A percentile compares a stretch with the other conserved stretches of the same genome.
phyloP scores from a whole-genome alignment of 2,888 invertebrate species.

The Fabriciana adippe region DNA sequence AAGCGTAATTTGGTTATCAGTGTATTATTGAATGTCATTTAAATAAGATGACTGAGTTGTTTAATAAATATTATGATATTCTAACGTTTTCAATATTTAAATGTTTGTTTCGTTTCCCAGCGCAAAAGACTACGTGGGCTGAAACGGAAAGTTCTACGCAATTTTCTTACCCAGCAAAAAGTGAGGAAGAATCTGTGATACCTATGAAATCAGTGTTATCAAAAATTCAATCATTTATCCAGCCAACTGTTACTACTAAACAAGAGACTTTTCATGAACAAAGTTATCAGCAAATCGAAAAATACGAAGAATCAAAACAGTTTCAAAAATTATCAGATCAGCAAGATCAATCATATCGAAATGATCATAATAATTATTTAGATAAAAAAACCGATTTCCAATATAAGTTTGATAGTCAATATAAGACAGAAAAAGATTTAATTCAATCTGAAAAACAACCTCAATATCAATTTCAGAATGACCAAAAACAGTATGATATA shows the following conservation, averaged over 20 bases:
- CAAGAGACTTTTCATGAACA: constrained; percentile 58
- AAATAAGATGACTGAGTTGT: constrained; percentile 57
- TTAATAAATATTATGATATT: constrained; percentile 55
- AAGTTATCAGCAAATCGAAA: constrained; percentile 59
- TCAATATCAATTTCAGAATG: constrained; percentile 35
- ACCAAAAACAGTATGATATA: constrained; percentile 35
- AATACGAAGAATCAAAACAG: constrained; percentile 50
- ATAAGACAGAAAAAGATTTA: constrained; percentile 33
- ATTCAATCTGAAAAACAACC: constrained; percentile 44
- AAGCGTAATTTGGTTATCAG: constrained; percentile 38
- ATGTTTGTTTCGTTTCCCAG: constrained; percentile 66
- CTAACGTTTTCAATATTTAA: constrained; percentile 55
- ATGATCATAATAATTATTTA: constrained; percentile 43
- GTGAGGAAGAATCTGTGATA: constrained; percentile 62
- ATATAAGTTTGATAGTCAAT: constrained; percentile 41
- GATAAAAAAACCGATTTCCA: constrained; percentile 47
- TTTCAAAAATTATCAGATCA: constrained; percentile 44
- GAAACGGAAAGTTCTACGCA: constrained; percentile 65
- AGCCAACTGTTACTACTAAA: constrained; percentile 61
- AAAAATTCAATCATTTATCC: constrained; percentile 61
- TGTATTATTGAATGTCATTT: constrained; percentile 48
- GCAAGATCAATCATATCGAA: constrained; percentile 42
- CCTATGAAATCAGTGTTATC: constrained; percentile 60
- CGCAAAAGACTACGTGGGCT: constrained; percentile 74
- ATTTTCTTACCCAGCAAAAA: constrained; percentile 66